A percentile compares a stretch with the other conserved stretches of the same genome.
These are phyloP conservation scores for Pongo pygmaeus DNA, from an alignment of 2,113 vertebrate species.

Conservation along the genomic window DNA sequence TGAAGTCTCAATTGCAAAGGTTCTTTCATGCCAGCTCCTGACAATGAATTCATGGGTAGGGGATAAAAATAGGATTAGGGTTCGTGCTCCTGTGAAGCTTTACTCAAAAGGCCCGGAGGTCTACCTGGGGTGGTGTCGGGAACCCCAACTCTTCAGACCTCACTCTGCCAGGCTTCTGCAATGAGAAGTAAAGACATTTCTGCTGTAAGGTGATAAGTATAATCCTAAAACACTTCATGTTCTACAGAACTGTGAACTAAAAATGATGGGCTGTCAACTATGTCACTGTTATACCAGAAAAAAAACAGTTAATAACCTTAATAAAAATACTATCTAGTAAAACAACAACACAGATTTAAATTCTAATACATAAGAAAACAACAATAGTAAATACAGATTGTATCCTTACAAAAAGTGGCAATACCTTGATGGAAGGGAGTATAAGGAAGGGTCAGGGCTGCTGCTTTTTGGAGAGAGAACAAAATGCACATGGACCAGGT, in stretches of 20 bases:
- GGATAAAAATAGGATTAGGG: neutral
- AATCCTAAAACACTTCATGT: neutral
- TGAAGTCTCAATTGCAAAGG: neutral
- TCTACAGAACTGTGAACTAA: neutral
- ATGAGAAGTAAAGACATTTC: neutral
- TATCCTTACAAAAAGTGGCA: neutral
- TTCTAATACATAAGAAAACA: neutral
- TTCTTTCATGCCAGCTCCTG: neutral
- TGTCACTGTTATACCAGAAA: neutral
- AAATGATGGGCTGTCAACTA: neutral
- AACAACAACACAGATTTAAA: neutral
- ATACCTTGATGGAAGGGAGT: neutral
- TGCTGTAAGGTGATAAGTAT: neutral
- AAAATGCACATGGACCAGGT: accelerated
- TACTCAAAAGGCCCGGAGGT: neutral
- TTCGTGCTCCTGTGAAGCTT: accelerated
- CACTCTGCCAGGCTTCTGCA: neutral
- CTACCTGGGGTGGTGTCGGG: too few species aligned
- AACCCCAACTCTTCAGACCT: neutral
- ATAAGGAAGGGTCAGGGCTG: accelerated
- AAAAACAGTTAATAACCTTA: neutral
- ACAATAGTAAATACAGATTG: neutral
- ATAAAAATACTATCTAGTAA: neutral
- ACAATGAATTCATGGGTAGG: accelerated
- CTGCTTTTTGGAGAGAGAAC: neutral